Evolutionary conservation across 2,797 vertebrate genomes (phyloP), one percentile per base, ranked within the genome.

Genomic region (Cossypha caffra): DNA sequence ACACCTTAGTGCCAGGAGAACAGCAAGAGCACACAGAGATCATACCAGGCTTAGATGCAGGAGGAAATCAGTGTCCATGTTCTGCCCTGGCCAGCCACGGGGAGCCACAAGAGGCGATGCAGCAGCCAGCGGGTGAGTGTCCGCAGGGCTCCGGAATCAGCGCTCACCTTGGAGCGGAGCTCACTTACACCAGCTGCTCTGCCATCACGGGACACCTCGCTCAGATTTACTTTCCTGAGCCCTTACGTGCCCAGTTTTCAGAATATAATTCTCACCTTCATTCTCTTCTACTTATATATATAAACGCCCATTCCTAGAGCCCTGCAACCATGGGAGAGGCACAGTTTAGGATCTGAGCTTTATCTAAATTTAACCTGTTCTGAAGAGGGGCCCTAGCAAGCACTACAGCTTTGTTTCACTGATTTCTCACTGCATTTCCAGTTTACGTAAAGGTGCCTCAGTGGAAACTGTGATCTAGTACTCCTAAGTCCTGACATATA

Each of bases 111-210:
- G 47, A 57, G 35, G 87, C 2, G 3, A 37, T 4, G 81, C 0
- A 0, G 71, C 61, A 81, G 58, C 8, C 83, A 66, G 89, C 24
- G 0, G 37, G 78, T 3, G 29, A 63, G 38, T 0, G n/a, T 11
- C 86, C 0, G 0, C 86, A 26, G 86, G 88, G 73, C 67, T 88
- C 79, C 7, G 19, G 95, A 88, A 92, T 33, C 55, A 2, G 35
- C 1, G 18, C 72, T 64, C 28, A 6, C 50, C 59, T 74, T 88
- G 79, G 94, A 52, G 2, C 2, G 1, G 9, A 83, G 79, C 69
- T 91, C 76, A 6, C 37, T 66, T 45, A 31, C 66, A 89, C 75
- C 78, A 88, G 75, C 88, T 89, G 88, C 12, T 16, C 61, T 38
- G 51, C 55, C 59, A 6, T 11, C 61, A 18, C 1, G 11, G 85